A percentile compares a stretch with the other conserved stretches of the same genome.
Conservation (phyloP, 1,140 invertebrate genomes). For the Zophobas atratus region DNA sequence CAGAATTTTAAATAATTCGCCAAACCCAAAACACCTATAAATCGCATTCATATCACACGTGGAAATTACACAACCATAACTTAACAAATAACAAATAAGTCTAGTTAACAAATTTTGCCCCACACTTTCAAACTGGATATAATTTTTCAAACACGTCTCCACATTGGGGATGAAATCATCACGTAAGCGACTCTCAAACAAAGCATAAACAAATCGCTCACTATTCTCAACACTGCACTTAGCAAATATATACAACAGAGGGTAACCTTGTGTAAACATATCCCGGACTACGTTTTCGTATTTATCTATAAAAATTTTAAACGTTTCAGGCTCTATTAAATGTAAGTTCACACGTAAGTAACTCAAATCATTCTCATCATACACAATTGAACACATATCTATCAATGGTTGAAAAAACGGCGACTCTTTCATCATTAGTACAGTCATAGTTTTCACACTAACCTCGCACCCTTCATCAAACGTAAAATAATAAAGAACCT, state of each 20-base stretch:
- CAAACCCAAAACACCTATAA: neutral
- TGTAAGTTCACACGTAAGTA: neutral
- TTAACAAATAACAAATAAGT: neutral
- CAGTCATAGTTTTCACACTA: no score
- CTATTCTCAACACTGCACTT: no score
- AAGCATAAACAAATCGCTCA: no score
- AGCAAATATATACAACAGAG: neutral
- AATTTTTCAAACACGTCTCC: neutral
- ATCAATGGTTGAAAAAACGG: no score
- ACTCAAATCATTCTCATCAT: neutral
- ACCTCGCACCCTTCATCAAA: neutral
- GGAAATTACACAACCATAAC: neutral
- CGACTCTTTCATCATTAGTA: no score
- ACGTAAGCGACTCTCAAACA: no score
- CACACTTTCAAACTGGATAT: neutral
- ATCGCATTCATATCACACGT: neutral
- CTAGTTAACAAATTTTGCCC: neutral
- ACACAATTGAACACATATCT: neutral
- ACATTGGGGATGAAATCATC: no score
- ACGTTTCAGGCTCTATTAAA: neutral
- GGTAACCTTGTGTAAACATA: neutral
- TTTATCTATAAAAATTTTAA: neutral
- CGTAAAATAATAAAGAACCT: conserved; percentile 3
- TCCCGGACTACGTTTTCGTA: neutral
- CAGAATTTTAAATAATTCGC: neutral